phyloP scores from a whole-genome alignment of 2,113 vertebrate genomes.

The Myxocyprinus asiaticus region DNA sequence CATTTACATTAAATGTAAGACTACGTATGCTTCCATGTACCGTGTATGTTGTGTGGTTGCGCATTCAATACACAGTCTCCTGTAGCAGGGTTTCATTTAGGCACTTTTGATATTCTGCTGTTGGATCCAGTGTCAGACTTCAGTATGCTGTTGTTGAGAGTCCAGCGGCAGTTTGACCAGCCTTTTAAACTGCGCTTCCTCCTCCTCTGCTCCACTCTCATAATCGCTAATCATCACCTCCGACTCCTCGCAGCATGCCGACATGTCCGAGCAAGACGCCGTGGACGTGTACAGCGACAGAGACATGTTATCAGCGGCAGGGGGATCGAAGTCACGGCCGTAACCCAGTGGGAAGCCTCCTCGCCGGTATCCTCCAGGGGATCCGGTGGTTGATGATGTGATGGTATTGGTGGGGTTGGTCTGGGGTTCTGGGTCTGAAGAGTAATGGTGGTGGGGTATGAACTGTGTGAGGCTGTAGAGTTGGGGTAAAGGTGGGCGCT shows the following conservation, averaged over 20 bases:
- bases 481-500: slow-evolving; percentile 81
- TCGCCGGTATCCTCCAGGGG: slow-evolving; percentile 70
- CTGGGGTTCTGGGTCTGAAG: slow-evolving; percentile 80
- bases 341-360: slow-evolving; percentile 82
- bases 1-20: slow-evolving; percentile 23
- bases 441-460: slow-evolving; percentile 87
- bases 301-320: slow-evolving; percentile 85
- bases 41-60: slow-evolving; percentile 28
- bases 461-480: slow-evolving; percentile 91
- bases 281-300: slow-evolving; percentile 90
- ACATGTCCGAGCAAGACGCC: slow-evolving; percentile 96
- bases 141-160: slow-evolving; percentile 88
- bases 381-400: slow-evolving; percentile 60
- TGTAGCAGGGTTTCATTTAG: slow-evolving; percentile 75
- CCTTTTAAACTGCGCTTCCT: slow-evolving; percentile 78
- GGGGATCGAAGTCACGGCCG: slow-evolving; percentile 82
- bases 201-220: slow-evolving; percentile 92
- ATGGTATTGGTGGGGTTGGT: slow-evolving; percentile 65
- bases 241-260: slow-evolving; percentile 93
- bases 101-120: slow-evolving; percentile 85
- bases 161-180: slow-evolving; percentile 86
- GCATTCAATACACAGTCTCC: slow-evolving; percentile 35
- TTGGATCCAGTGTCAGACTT: slow-evolving; percentile 90
- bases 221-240: slow-evolving; percentile 97
- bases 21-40: slow-evolving; percentile 14